Base-by-base conservation (phyloP, 37 sponge, comb jelly and placozoan genomes). In the Cliona cf. orientalis region DNA sequence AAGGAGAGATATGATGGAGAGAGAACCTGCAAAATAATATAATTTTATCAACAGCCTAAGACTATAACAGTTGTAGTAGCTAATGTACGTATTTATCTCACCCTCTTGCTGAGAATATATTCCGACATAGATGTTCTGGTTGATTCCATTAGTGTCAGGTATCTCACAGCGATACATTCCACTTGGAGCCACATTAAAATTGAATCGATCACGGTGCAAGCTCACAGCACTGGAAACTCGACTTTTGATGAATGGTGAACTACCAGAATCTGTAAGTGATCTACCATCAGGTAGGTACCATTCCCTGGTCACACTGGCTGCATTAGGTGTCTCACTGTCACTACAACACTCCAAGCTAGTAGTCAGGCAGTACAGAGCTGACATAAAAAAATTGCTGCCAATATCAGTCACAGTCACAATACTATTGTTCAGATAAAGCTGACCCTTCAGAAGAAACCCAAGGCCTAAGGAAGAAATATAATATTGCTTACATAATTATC, bases 91-190 rank as follows among this genome's bases (percentile, higher is more conserved):
- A n/a, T n/a, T n/a, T n/a, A n/a, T n/a, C n/a, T n/a, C n/a, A n/a
- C n/a, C n/a, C n/a, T n/a, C n/a, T n/a, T n/a, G n/a, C n/a, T n/a
- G n/a, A n/a, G 38, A 26, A 31, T 3, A 35, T 39, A 3, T 19
- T 66, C 67, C 67, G 36, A 29, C 38, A 59, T 59, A 9, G 60
- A 59, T 59, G 60, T 12, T 4, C n/a, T n/a, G n/a, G n/a, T n/a
- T n/a, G 26, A 34, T 60, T 34, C 75, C 78, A 41, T 17, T 28
- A 25, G 34, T 46, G 45, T 41, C 45, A 43, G 45, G 66, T 26
- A 78, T 35, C 7, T 45, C 78, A 78, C 78, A 78, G 45, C 43
- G 60, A 38, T 36, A 78, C 33, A 78, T 22, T 44, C 78, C 78
- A 42, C 71, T 70, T 43, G 71, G 46, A 43, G 45, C 63, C 29